Conservation (phyloP, 2,113 vertebrate species). For the Vidua chalybeata region DNA sequence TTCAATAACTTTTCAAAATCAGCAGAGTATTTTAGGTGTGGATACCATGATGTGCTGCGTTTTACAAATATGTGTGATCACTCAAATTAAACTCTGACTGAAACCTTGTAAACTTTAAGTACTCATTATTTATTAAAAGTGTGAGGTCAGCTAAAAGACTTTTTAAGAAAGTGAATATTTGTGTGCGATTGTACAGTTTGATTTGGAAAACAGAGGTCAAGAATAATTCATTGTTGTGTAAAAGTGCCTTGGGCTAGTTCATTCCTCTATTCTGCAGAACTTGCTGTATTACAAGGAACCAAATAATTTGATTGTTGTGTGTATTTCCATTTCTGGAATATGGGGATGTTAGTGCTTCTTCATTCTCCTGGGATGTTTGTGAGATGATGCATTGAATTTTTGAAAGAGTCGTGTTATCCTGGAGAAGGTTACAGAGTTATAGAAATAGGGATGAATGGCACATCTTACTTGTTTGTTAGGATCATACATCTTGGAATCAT, state of each 20-base stretch:
- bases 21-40: background rate
- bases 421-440: background rate
- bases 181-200: background rate
- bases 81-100: background rate
- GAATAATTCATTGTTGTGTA: background rate
- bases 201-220: background rate
- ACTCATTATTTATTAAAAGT: background rate
- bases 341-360: background rate
- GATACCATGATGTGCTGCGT: fast-evolving
- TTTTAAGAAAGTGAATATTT: background rate
- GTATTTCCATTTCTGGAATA: background rate
- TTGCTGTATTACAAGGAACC: background rate
- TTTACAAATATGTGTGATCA: background rate
- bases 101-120: background rate
- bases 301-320: background rate
- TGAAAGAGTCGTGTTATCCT: background rate
- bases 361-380: background rate
- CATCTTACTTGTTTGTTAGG: background rate
- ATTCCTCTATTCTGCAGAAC: background rate
- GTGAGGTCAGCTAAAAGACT: background rate
- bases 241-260: background rate
- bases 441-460: background rate
- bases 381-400: background rate
- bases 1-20: background rate
- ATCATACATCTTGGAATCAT: background rate